Base-by-base conservation (phyloP, 2,797 vertebrate species). In the Rallus crepitans region DNA sequence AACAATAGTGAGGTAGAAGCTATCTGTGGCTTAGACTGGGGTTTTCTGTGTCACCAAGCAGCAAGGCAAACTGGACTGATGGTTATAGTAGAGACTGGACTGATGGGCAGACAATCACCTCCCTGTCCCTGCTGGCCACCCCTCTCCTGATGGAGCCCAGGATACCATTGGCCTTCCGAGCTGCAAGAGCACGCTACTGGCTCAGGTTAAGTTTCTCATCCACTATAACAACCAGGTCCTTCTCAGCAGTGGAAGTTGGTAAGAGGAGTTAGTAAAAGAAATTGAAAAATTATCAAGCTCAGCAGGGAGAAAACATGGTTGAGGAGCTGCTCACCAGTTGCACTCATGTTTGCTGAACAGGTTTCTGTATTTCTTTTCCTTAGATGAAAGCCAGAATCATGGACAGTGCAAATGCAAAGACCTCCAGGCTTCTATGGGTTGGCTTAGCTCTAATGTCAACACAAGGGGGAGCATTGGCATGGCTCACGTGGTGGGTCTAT, bases 401-500 rank as follows among this genome's bases (percentile, higher is more conserved):
- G 25, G 72, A 76, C 4, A 96, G 83, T 25, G 98, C 99, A 6
- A 97, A 98, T 91, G 98, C 97, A 63, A 98, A 98, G 53, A 96
- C 98, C 8, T 98, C 98, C 52, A 97, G 97, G 69, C 97, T 98
- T 7, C 42, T 99, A 4, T 99, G 99, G 99, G 90, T 92, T 2
- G 99, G 99, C 45, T 84, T 99, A 96, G 99, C 99, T 5, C 81
- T 99, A 94, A 95, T 99, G 91, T 99, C 99, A 0, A 95, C 98
- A 16, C 99, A 99, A 94, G 99, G 99, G 1, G 99, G 99, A 16
- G 99, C 99, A 0, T 47, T 99, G 98, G 99, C 99, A 0, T 99
- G 99, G 99, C 98, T 99, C 77, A 99, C 99, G 0, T 99, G 99
- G 99, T 99, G 99, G 99, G 99, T 99, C 55, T 99, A 99, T 81